phyloP scores from a whole-genome alignment of 1,140 invertebrate species.

The Psix sp. region DNA sequence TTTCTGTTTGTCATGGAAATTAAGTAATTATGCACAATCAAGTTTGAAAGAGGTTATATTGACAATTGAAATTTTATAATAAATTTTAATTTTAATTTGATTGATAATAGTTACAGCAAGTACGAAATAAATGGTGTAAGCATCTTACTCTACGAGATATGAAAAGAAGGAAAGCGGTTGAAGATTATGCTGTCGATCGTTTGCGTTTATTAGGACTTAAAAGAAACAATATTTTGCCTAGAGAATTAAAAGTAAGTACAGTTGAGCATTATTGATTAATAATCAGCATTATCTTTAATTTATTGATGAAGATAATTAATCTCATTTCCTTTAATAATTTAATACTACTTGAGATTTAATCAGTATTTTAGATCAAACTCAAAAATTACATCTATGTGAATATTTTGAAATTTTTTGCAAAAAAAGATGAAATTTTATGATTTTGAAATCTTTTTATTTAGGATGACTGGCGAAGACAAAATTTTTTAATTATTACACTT shows the following conservation, averaged over 20 bases:
- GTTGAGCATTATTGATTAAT: not conserved
- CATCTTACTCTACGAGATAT: slow-evolving; percentile 81
- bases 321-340: no score
- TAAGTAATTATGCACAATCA: not conserved
- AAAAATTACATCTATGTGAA: no score
- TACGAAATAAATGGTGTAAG: slow-evolving; percentile 82
- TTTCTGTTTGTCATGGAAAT: not conserved
- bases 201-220: slow-evolving; percentile 86
- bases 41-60: slow-evolving; percentile 2
- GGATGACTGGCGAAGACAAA: no score
- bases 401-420: no score
- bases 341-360: no score
- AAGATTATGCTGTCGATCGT: slow-evolving; percentile 84
- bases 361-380: no score
- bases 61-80: not conserved
- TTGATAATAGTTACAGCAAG: slow-evolving; percentile 80
- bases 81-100: slow-evolving; percentile 10
- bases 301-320: slow-evolving; percentile 5
- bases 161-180: slow-evolving; percentile 84
- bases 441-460: no score
- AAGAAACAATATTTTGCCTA: slow-evolving; percentile 88
- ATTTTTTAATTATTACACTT: slow-evolving; percentile 3
- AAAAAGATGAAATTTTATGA: no score
- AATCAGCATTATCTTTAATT: slow-evolving; percentile 21
- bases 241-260: slow-evolving; percentile 82